A percentile compares a stretch with the other conserved stretches of the same genome.
phyloP scores from a whole-genome alignment of 2,113 vertebrate species.

The Nymphicus hollandicus region DNA sequence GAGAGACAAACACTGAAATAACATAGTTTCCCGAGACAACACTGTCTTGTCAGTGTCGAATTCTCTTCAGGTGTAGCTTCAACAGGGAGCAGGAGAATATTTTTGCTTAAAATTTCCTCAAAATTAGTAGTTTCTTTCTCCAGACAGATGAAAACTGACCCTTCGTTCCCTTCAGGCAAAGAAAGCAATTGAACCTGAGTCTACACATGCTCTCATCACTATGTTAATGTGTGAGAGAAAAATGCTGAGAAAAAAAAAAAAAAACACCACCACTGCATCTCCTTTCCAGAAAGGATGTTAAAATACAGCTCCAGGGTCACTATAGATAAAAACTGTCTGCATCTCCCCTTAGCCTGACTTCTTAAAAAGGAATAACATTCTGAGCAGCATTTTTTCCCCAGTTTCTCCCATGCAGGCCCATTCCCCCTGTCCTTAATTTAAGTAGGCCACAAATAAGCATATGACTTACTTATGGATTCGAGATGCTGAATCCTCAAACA shows the following conservation, averaged over 20 bases:
- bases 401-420: not conserved
- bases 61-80: not conserved
- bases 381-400: not conserved
- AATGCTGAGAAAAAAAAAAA: not conserved
- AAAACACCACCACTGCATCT: not conserved
- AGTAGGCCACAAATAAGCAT: not conserved
- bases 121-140: not conserved
- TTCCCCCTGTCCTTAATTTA: not conserved
- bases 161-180: not conserved
- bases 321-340: not conserved
- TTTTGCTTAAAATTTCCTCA: not conserved
- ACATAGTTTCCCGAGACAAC: not conserved
- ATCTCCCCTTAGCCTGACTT: not conserved
- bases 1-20: not conserved
- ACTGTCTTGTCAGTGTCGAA: too few species aligned
- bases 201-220: not conserved
- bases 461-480: not conserved
- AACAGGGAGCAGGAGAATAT: not conserved
- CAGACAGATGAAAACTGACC: not conserved
- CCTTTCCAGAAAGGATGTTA: not conserved
- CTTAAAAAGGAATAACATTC: not conserved
- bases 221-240: not conserved
- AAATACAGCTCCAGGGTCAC: not conserved
- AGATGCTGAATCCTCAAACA: not conserved
- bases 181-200: not conserved